Evolutionary conservation across 2,888 invertebrate species (phyloP).

Genomic region (Helobdella robusta): DNA sequence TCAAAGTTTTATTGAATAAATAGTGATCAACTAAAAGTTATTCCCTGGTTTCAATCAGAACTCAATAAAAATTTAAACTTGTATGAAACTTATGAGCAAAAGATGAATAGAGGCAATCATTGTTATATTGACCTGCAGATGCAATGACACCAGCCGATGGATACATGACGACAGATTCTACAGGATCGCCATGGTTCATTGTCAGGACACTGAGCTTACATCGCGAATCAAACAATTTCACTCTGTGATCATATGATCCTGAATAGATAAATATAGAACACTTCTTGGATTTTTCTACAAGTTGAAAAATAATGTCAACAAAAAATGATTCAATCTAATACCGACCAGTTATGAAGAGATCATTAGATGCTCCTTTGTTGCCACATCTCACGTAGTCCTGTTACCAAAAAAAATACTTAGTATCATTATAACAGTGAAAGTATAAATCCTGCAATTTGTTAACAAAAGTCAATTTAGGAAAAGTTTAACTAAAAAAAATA

Average conservation of each 20-base stretch:
- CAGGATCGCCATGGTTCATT: conserved; percentile 77
- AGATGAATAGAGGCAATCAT: not conserved
- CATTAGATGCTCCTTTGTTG: conserved; percentile 57
- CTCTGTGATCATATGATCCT: conserved; percentile 72
- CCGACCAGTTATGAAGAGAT: conserved; percentile 45
- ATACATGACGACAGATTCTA: conserved; percentile 76
- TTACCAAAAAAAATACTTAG: conserved; percentile 29
- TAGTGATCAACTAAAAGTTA: not conserved
- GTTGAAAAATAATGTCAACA: not conserved
- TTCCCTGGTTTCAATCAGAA: not conserved
- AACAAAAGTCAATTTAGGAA: not conserved
- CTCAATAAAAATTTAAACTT: not conserved
- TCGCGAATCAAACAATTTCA: conserved; percentile 78
- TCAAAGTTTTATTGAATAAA: not conserved
- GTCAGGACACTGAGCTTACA: conserved; percentile 60
- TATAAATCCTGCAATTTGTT: not conserved
- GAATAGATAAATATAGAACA: conserved; percentile 21
- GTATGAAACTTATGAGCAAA: not conserved
- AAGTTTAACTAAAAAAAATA: not conserved
- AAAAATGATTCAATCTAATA: not conserved
- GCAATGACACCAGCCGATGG: conserved; percentile 81
- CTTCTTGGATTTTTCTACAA: not conserved
- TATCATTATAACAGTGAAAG: conserved; percentile 4
- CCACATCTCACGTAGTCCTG: conserved; percentile 77
- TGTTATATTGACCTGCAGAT: conserved; percentile 61